Percentiles rank a stretch among this genome's conserved stretches.
Conservation (phyloP, 2,888 invertebrate genomes). For the Cetonia aurata region DNA sequence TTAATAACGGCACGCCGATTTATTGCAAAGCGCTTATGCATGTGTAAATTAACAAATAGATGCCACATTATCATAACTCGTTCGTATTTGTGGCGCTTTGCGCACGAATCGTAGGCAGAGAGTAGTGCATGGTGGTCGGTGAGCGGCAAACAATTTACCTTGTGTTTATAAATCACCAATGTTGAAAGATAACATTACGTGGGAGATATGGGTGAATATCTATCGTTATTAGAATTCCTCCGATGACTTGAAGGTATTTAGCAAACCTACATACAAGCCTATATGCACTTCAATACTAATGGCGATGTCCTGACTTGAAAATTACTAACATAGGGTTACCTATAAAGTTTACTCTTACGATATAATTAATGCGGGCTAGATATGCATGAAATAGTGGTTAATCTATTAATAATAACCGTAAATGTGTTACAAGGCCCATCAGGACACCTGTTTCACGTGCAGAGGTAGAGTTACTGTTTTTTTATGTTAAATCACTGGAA, state of each 20-base stretch:
- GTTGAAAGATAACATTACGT: constrained; percentile 25
- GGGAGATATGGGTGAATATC: constrained; percentile 6
- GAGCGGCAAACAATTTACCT: constrained; percentile 21
- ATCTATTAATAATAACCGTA: no score
- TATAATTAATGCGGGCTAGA: no score
- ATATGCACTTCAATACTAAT: no score
- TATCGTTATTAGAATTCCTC: constrained; percentile 1
- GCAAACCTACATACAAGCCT: neutral
- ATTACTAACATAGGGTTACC: no score
- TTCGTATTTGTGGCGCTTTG: constrained; percentile 29
- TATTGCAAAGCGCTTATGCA: constrained; percentile 6
- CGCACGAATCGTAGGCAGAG: constrained; percentile 8
- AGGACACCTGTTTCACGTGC: no score
- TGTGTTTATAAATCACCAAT: constrained; percentile 28
- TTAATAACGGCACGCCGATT: neutral
- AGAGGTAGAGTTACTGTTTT: no score
- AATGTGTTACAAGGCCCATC: no score
- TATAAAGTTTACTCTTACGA: no score
- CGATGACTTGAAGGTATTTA: neutral
- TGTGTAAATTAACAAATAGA: constrained; percentile 43
- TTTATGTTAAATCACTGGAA: no score
- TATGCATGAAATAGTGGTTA: no score
- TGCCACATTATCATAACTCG: constrained; percentile 39
- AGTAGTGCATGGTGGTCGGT: constrained; percentile 10
- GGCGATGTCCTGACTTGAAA: no score